A percentile compares a stretch with the other conserved stretches of the same genome.
phyloP scores from a whole-genome alignment of 1,140 invertebrate genomes.

The Drosophila busckii region DNA sequence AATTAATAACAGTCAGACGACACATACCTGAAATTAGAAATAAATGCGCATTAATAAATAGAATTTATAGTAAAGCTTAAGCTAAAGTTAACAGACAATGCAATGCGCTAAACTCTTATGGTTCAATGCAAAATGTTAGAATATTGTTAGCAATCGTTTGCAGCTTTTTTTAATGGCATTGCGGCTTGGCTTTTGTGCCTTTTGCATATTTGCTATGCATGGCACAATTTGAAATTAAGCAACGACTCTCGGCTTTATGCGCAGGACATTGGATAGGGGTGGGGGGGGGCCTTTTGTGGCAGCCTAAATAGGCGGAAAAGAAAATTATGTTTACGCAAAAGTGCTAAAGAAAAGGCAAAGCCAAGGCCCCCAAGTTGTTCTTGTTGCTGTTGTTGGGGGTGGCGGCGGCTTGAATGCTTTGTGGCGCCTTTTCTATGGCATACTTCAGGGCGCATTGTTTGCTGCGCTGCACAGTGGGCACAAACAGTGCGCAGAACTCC shows the following conservation, averaged over 20 bases:
- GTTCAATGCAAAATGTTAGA: slow-evolving; percentile 2
- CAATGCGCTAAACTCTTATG: slow-evolving; percentile 22
- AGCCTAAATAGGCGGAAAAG: slow-evolving; percentile 73
- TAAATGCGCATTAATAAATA: neutral
- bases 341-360: slow-evolving; percentile 28
- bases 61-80: slow-evolving; percentile 23
- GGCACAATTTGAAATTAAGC: slow-evolving; percentile 57
- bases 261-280: neutral
- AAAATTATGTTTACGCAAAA: slow-evolving; percentile 74
- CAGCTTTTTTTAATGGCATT: neutral
- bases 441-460: slow-evolving; percentile 30
- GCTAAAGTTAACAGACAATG: slow-evolving; percentile 36
- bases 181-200: neutral
- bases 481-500: slow-evolving; percentile 2
- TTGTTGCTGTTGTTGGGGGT: too few species aligned
- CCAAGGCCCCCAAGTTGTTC: too few species aligned
- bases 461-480: slow-evolving; percentile 14
- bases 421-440: slow-evolving; percentile 20
- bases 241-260: slow-evolving; percentile 38
- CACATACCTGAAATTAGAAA: slow-evolving; percentile 57
- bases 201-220: slow-evolving; percentile 34
- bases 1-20: neutral
- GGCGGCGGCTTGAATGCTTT: neutral
- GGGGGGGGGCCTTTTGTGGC: slow-evolving; percentile 47
- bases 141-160: too few species aligned